Evolutionary conservation across 2,888 invertebrate genomes (phyloP).

Genomic region (Apamea monoglypha): DNA sequence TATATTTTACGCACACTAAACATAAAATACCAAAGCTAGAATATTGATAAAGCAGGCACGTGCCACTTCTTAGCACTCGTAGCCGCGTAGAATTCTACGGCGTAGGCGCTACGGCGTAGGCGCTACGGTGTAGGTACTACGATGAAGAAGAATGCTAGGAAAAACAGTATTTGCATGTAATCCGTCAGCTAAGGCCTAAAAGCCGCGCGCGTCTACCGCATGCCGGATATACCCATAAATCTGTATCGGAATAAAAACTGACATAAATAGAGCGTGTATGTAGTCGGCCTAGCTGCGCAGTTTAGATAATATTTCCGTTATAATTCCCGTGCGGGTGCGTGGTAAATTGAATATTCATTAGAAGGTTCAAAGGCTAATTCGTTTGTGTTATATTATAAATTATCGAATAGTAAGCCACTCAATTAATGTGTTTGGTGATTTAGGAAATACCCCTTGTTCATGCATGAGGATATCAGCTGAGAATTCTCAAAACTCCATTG

Average conservation of each 20-base stretch:
- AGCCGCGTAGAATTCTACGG: constrained; percentile 51
- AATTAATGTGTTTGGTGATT: neutral
- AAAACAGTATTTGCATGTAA: constrained; percentile 38
- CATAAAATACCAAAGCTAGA: constrained; percentile 39
- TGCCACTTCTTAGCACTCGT: constrained; percentile 41
- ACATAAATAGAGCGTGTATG: constrained; percentile 26
- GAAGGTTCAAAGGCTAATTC: constrained; percentile 20
- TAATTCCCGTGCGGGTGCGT: constrained; percentile 6
- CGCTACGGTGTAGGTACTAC: constrained; percentile 50
- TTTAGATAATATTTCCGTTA: constrained; percentile 52
- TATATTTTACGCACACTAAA: constrained; percentile 20
- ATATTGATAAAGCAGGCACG: constrained; percentile 45
- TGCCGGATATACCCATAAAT: constrained; percentile 51
- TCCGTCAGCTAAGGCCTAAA: constrained; percentile 7
- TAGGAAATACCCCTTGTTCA: neutral
- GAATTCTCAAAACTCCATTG: neutral
- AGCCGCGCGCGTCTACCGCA: constrained; percentile 1
- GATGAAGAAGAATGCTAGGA: constrained; percentile 12
- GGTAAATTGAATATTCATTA: constrained; percentile 52
- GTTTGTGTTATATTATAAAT: constrained; percentile 28
- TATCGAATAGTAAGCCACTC: constrained; percentile 13
- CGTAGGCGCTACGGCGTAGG: constrained; percentile 59
- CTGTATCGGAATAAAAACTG: constrained; percentile 48
- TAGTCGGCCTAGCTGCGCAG: constrained; percentile 26
- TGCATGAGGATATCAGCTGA: neutral